Evolutionary conservation across 2,888 invertebrate species (phyloP), one percentile per base, ranked within the genome.

Genomic region (Eilema griseolum): DNA sequence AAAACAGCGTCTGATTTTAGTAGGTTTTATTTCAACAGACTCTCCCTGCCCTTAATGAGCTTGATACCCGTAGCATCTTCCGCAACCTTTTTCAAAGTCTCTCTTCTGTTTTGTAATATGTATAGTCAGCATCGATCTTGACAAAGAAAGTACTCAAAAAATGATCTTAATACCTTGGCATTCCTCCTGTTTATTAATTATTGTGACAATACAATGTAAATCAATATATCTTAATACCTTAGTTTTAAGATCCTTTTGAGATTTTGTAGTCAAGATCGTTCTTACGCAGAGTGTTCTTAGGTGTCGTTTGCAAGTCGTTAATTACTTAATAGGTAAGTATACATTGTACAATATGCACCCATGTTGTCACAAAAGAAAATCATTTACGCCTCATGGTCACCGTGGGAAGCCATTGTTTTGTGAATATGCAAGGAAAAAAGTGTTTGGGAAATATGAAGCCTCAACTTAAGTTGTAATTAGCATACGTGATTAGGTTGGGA

Each of bases 381-480:
- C 37, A 31, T 66, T 23, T 26, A 57, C 57, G 66, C 24, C 7
- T 59, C 57, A 59, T 33, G 26, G 59, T 37, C 26, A 26, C 56
- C 65, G 24, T 57, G 23, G 33, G 57, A 65, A 65, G 24, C 31
- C 28, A 31, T 37, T 37, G 31, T n/a, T 31, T 61, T 33, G 12
- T 33, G 20, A n/a, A 61, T 61, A 61, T 59, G 57, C n/a, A 31
- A 52, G 10, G n/a, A 16, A 37, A 28, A 66, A 66, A 57, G 37
- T 24, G 65, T 24, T 59, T 66, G 33, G 33, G 37, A 37, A 66
- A 66, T 61, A 26, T 26, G 24, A 66, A 37, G 59, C 59, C 23
- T 59, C 24, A 23, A 37, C 59, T 57, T 46, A 66, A 59, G 3
- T n/a, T 24, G 37, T 33, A 33, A 66, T 66, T 59, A 66, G 26